Percentiles rank a stretch among this genome's conserved stretches.
phyloP scores from a whole-genome alignment of 2,113 vertebrate species.

The Seriola quinqueradiata region DNA sequence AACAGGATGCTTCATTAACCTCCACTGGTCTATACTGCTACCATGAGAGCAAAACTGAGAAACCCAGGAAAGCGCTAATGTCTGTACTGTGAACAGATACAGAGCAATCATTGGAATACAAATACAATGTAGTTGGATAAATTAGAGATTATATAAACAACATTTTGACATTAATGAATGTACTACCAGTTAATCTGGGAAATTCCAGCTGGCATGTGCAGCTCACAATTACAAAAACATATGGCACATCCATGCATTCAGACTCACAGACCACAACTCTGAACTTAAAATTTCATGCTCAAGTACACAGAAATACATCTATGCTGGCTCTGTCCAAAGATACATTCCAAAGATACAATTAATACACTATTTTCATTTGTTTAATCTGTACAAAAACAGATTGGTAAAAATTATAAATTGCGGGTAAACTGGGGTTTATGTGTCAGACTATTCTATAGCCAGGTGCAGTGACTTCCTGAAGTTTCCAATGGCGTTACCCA shows the following conservation, averaged over 20 bases:
- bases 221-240: not conserved
- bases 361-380: not conserved
- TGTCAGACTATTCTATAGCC: too few relatives aligned
- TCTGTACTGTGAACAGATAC: not conserved
- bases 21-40: conserved; percentile 41
- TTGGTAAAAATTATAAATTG: not conserved
- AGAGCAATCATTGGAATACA: not conserved
- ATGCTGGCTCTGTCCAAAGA: not conserved
- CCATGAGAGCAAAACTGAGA: conserved; percentile 15
- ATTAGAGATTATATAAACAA: not conserved
- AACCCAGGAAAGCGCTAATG: conserved; percentile 33
- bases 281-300: not conserved
- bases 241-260: not conserved
- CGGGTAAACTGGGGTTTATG: not conserved
- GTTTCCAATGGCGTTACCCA: too few relatives aligned
- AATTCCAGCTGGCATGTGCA: not conserved
- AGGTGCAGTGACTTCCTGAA: too few relatives aligned
- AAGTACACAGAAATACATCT: not conserved
- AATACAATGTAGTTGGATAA: not conserved
- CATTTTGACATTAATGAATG: conserved; percentile 2
- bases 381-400: not conserved
- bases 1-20: conserved; percentile 78
- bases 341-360: not conserved
- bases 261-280: not conserved
- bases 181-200: not conserved